Percentiles rank a stretch among this genome's conserved stretches.
phyloP scores from a whole-genome alignment of 2,113 vertebrate species.

The Pyxicephalus adspersus region DNA sequence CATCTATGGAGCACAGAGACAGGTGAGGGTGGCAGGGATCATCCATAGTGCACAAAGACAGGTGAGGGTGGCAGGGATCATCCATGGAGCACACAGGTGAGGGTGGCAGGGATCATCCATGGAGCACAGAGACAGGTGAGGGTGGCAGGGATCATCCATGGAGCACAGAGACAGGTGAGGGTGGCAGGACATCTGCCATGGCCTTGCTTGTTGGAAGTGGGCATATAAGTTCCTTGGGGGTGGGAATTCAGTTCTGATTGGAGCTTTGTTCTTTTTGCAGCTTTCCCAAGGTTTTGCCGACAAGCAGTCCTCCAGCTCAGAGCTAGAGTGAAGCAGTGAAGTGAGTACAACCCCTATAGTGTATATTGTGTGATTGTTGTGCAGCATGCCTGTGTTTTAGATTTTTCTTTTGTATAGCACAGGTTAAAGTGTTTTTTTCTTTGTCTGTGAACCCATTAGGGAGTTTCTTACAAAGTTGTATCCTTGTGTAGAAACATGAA shows the following conservation, averaged over 20 bases:
- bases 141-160: too few relatives aligned
- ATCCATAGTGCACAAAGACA: constrained; percentile 32
- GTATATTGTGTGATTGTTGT: too few relatives aligned
- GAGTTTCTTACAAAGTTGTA: too few relatives aligned
- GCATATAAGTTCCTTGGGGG: too few relatives aligned
- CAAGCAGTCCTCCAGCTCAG: background rate
- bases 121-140: background rate
- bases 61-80: too few relatives aligned
- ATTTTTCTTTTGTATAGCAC: too few relatives aligned
- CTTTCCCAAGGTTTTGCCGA: background rate
- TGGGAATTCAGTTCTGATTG: background rate
- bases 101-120: constrained; percentile 69
- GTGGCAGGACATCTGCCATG: background rate
- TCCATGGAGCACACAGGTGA: constrained; percentile 86
- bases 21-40: too few relatives aligned
- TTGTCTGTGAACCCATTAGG: too few relatives aligned
- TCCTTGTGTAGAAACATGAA: too few relatives aligned
- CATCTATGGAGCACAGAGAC: constrained; percentile 50
- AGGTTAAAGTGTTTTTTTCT: too few relatives aligned
- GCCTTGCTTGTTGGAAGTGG: too few relatives aligned
- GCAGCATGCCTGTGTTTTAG: too few relatives aligned
- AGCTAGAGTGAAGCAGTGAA: background rate
- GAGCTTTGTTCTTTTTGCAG: background rate
- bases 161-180: background rate
- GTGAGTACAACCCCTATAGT: background rate